Evolutionary conservation across 1,140 invertebrate species (phyloP).

Genomic region (Trichonephila clavipes): DNA sequence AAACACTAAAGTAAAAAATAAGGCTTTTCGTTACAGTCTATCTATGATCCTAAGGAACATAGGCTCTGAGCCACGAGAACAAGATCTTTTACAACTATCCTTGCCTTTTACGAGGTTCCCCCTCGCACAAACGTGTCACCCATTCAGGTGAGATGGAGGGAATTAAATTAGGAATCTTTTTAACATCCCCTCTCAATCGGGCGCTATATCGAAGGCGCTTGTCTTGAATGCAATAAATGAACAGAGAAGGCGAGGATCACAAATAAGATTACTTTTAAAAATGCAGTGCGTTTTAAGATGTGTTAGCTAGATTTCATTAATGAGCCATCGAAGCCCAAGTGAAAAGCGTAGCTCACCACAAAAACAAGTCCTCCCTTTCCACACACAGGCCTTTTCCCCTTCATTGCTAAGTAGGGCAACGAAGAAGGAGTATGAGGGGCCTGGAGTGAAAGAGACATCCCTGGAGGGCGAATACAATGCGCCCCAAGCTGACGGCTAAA

Average conservation of each 20-base stretch:
- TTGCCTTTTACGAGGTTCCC: background rate
- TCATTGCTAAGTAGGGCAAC: background rate
- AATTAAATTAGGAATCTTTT: constrained; percentile 26
- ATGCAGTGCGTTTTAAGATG: constrained; percentile 16
- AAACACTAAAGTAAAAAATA: background rate
- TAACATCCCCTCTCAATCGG: constrained; percentile 27
- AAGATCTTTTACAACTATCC: background rate
- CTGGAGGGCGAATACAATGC: constrained; percentile 49
- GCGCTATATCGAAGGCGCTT: constrained; percentile 18
- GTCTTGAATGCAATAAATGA: background rate
- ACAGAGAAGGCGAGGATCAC: constrained; percentile 21
- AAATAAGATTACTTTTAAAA: constrained; percentile 46
- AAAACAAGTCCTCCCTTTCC: constrained; percentile 41
- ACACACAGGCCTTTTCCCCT: constrained; percentile 33
- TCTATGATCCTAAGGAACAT: background rate
- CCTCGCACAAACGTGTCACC: background rate
- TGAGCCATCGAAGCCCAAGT: constrained; percentile 22
- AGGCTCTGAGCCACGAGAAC: background rate
- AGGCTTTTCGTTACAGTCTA: background rate
- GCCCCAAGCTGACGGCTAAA: constrained; percentile 39
- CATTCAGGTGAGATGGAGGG: background rate
- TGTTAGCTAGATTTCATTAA: constrained; percentile 6
- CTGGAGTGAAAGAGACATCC: constrained; percentile 42
- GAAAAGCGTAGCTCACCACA: constrained; percentile 30
- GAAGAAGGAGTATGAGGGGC: background rate